These are phyloP conservation scores for Cryptocephalus moraei DNA, from an alignment of 2,888 invertebrate species.

Conservation along the genomic window DNA sequence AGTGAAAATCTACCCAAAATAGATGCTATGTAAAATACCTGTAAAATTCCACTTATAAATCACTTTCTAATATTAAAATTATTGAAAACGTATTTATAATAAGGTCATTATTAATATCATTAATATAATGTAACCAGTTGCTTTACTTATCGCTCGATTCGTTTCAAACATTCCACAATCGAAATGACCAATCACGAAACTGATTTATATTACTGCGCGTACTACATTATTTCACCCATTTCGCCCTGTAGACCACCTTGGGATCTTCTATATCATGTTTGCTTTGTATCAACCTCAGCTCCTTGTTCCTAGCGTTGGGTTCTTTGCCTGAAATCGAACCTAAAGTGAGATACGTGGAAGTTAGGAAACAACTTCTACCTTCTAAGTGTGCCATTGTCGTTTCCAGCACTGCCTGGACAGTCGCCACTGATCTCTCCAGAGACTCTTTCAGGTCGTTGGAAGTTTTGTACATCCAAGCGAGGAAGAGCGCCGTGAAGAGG, in stretches of 20 bases:
- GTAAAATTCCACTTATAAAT: too few species aligned
- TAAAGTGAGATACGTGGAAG: constrained; percentile 1
- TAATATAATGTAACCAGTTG: too few species aligned
- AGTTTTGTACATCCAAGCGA: constrained; percentile 72
- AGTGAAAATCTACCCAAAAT: too few species aligned
- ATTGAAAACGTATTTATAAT: too few species aligned
- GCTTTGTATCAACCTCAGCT: constrained; percentile 75
- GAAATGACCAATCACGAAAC: too few species aligned
- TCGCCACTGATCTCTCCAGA: constrained; percentile 73
- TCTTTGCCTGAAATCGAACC: constrained; percentile 27
- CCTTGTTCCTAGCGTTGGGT: constrained; percentile 44
- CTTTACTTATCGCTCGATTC: too few species aligned
- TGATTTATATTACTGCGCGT: too few species aligned
- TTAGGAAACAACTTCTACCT: constrained; percentile 35
- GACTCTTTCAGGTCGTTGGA: constrained; percentile 55
- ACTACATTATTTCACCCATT: too few species aligned
- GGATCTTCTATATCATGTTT: constrained; percentile 69
- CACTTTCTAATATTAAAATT: too few species aligned
- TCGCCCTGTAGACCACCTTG: background rate
- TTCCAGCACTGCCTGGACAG: constrained; percentile 68
- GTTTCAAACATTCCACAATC: too few species aligned
- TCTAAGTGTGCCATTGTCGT: constrained; percentile 52
- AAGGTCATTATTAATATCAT: too few species aligned
- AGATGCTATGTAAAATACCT: too few species aligned
- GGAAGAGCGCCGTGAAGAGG: constrained; percentile 80